Percentiles rank a stretch among this genome's conserved stretches.
Evolutionary conservation across 1,140 invertebrate genomes (phyloP).

Genomic region (Drosophila insularis): DNA sequence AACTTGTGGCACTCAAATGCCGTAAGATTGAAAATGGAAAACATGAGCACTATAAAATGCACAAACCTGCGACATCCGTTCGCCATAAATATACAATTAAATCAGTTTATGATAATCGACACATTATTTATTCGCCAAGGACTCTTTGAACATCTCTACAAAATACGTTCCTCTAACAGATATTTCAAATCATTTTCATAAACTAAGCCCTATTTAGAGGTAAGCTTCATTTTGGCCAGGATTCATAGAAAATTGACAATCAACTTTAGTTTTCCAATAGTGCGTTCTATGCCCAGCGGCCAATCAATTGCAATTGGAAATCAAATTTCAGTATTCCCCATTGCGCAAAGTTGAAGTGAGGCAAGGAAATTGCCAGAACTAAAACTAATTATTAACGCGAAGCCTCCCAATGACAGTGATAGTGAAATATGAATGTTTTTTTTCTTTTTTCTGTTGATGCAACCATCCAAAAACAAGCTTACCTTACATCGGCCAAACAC

Average conservation of each 20-base stretch:
- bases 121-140: too few relatives aligned
- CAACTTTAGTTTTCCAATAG: too few relatives aligned
- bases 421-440: neutral
- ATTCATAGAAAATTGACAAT: too few relatives aligned
- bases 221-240: too few relatives aligned
- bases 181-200: too few relatives aligned
- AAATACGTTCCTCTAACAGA: too few relatives aligned
- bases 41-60: neutral
- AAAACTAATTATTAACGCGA: neutral
- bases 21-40: neutral
- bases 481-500: neutral
- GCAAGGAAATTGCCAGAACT: neutral
- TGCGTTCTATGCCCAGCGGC: too few relatives aligned
- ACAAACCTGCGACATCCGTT: neutral
- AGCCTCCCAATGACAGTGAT: neutral
- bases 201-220: too few relatives aligned
- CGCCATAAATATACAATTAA: neutral
- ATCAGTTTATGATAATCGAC: neutral
- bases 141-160: too few relatives aligned
- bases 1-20: conserved; percentile 6
- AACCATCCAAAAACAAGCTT: neutral
- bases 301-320: neutral
- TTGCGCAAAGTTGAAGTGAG: neutral
- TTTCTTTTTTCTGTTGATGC: neutral
- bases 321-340: neutral